Evolutionary conservation across 2,113 vertebrate species (phyloP), one percentile per base, ranked within the genome.

Genomic region (Festucalex cinctus): DNA sequence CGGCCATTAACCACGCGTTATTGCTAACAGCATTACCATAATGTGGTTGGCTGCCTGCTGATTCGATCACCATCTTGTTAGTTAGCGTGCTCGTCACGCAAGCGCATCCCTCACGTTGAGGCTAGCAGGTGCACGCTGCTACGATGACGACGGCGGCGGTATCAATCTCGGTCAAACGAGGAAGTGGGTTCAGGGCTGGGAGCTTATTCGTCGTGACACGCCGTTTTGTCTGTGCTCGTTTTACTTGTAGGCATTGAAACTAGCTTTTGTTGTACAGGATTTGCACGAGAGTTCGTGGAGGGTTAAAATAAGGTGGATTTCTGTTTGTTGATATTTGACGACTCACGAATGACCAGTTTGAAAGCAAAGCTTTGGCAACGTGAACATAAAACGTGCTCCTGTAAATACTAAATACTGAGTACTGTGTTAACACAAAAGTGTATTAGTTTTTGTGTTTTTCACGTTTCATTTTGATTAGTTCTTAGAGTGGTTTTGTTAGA

Each of bases 21-120:
- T 78, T 87, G 84, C 81, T 88, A 91, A 92, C 88, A 82, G 73
- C 85, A 91, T 92, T 89, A 91, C 84, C 58, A 79, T 92, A 91
- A 92, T 91, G 65, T 9, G 22, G 88, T 91, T 91, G 66, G 73
- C 85, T 16, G 77, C 73, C 79, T 77, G 83, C 75, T 91, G 83
- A 90, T 91, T 86, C 46, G 83, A 91, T 89, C 87, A 88, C 71
- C 75, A 53, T 86, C 89, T 90, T 89, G 88, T 91, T 90, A 92
- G 86, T 71, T 43, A 83, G 76, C 83, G 77, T 73, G 68, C 85
- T 83, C 77, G 83, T 86, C 85, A 87, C 83, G 73, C 84, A 80
- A 76, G 86, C 76, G 84, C 83, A 88, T 88, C 81, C 77, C 83
- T 87, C 86, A 88, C 65, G 74, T 80, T 77, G 87, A n/a, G 73